These are phyloP conservation scores for Drosophila teissieri DNA, from an alignment of 1,140 invertebrate genomes.

Conservation along the genomic window DNA sequence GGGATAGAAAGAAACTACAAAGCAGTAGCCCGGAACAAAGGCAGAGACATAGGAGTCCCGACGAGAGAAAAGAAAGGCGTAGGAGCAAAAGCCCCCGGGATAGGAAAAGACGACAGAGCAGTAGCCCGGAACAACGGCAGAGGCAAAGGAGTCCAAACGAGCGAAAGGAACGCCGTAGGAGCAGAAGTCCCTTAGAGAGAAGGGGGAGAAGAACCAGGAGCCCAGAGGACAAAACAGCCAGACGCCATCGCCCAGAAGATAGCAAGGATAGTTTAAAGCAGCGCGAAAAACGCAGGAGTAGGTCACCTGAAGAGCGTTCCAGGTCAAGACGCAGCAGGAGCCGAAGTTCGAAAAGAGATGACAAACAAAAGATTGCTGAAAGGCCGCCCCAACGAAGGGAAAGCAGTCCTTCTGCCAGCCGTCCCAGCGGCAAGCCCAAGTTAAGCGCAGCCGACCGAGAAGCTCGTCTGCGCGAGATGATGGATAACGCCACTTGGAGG, in stretches of 20 bases:
- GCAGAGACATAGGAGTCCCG: conserved; percentile 1
- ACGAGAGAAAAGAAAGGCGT: background rate
- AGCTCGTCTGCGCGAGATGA: conserved; percentile 91
- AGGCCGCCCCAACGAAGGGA: background rate
- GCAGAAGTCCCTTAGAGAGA: background rate
- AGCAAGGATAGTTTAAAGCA: conserved; percentile 3
- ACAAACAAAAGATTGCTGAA: background rate
- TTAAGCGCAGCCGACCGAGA: conserved; percentile 89
- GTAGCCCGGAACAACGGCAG: no score
- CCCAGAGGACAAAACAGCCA: background rate
- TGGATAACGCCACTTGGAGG: conserved; percentile 90
- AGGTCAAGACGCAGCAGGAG: conserved; percentile 25
- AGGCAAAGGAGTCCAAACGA: no score
- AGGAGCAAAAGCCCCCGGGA: conserved; percentile 1
- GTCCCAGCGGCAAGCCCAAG: conserved; percentile 52
- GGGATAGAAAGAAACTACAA: background rate
- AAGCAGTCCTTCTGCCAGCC: conserved; percentile 1
- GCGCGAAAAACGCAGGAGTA: conserved; percentile 4
- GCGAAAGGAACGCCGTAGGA: no score
- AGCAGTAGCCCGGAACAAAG: conserved; percentile 2
- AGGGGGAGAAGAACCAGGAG: conserved; percentile 5
- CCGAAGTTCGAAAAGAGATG: conserved; percentile 11
- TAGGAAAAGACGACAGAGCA: no score
- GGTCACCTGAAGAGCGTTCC: conserved; percentile 10
- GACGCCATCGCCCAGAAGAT: background rate